Evolutionary conservation across 2,888 invertebrate genomes (phyloP).

Genomic region (Yponomeuta sedellus): DNA sequence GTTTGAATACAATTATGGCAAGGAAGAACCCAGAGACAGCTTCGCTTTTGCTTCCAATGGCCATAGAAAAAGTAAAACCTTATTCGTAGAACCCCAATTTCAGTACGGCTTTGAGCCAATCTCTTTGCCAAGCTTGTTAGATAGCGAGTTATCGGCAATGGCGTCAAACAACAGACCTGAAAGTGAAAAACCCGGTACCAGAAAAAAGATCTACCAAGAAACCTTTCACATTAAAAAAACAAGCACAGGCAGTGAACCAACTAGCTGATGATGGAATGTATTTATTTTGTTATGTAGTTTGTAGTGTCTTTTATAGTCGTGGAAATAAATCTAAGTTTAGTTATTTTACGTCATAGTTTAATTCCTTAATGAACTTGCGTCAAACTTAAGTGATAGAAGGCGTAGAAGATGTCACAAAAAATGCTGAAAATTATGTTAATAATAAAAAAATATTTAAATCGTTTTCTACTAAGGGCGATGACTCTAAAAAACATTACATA

Average conservation of each 20-base stretch:
- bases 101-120: constrained; percentile 70
- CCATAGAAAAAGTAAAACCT: constrained; percentile 45
- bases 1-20: constrained; percentile 50
- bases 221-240: constrained; percentile 70
- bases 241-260: constrained; percentile 49
- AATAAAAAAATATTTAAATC: no score
- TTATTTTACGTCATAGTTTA: neutral
- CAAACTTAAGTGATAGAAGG: no score
- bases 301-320: neutral
- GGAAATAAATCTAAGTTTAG: neutral
- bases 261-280: constrained; percentile 53
- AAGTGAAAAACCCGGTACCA: constrained; percentile 56
- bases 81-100: constrained; percentile 66
- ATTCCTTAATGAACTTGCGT: no score
- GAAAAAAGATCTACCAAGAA: constrained; percentile 66
- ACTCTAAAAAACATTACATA: no score
- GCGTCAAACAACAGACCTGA: constrained; percentile 57
- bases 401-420: no score
- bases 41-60: constrained; percentile 52
- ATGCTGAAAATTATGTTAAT: no score
- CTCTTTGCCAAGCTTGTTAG: constrained; percentile 50
- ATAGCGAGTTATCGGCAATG: constrained; percentile 63
- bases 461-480: no score
- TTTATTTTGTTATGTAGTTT: constrained; percentile 39
- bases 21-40: constrained; percentile 45